These are phyloP conservation scores for Leptopilina boulardi DNA, from an alignment of 1,140 invertebrate species.

Conservation along the genomic window DNA sequence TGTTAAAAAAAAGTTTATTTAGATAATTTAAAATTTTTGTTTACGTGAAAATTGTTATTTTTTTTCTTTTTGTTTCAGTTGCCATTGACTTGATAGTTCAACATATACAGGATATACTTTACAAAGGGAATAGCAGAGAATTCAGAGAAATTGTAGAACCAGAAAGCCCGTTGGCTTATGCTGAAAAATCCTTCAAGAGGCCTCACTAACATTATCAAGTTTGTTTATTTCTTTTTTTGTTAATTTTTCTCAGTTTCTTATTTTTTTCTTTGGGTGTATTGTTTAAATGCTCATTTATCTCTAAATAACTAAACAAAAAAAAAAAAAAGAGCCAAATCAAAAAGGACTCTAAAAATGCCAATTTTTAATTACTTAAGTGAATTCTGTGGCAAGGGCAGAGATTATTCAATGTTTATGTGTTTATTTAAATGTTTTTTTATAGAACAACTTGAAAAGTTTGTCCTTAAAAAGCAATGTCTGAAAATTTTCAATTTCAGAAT, in stretches of 20 bases:
- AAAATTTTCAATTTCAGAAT: too few relatives aligned
- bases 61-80: conserved; percentile 81
- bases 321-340: conserved; percentile 2
- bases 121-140: conserved; percentile 74
- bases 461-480: not conserved
- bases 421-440: not conserved
- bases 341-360: conserved; percentile 17
- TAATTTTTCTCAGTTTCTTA: conserved; percentile 16
- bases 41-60: conserved; percentile 33
- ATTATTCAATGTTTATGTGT: not conserved
- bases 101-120: conserved; percentile 90
- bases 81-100: conserved; percentile 96
- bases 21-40: conserved; percentile 7
- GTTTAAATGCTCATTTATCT: conserved; percentile 24
- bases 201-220: conserved; percentile 65
- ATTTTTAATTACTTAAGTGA: not conserved
- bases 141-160: conserved; percentile 63
- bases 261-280: not conserved
- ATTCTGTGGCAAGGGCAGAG: not conserved
- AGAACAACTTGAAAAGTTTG: not conserved
- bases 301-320: too few relatives aligned
- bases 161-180: conserved; percentile 64
- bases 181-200: conserved; percentile 64
- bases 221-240: not conserved
- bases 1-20: too few relatives aligned